Evolutionary conservation across 2,113 vertebrate genomes (phyloP).

Genomic region (Myiagra hebetior): DNA sequence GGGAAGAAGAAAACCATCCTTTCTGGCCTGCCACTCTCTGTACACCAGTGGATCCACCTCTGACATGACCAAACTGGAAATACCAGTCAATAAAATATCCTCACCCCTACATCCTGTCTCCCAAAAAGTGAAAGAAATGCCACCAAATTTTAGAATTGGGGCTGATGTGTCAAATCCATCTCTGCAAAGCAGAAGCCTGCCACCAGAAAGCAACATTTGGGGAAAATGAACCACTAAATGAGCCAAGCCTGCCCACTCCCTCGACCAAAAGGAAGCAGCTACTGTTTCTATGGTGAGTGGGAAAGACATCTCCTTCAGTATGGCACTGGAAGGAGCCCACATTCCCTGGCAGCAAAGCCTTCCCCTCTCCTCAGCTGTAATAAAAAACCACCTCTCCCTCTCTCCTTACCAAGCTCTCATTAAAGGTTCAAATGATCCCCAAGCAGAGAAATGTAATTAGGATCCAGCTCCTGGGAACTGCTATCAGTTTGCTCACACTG

Average conservation of each 20-base stretch:
- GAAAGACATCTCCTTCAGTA: background rate
- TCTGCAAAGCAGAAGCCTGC: background rate
- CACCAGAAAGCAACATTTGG: background rate
- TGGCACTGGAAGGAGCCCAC: background rate
- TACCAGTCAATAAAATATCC: background rate
- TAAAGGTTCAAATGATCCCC: slow-evolving; percentile 43
- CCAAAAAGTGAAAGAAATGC: background rate
- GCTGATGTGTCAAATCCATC: background rate
- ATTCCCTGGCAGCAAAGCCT: background rate
- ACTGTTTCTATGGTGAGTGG: background rate
- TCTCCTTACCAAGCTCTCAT: slow-evolving; percentile 50
- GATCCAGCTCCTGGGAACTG: background rate
- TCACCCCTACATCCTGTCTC: background rate
- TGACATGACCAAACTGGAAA: background rate
- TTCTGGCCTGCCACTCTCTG: background rate
- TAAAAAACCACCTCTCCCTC: slow-evolving; percentile 2
- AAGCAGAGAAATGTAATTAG: slow-evolving; percentile 55
- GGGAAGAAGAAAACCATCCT: background rate
- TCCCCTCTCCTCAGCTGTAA: background rate
- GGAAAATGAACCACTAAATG: background rate
- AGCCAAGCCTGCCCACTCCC: background rate
- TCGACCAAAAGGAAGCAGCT: background rate
- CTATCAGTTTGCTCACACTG: slow-evolving; percentile 59
- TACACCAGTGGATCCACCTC: background rate
- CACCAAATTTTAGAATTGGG: background rate